A percentile compares a stretch with the other conserved stretches of the same genome.
Conservation (phyloP, 1,140 invertebrate genomes). For the Drosophila ogumai region DNA sequence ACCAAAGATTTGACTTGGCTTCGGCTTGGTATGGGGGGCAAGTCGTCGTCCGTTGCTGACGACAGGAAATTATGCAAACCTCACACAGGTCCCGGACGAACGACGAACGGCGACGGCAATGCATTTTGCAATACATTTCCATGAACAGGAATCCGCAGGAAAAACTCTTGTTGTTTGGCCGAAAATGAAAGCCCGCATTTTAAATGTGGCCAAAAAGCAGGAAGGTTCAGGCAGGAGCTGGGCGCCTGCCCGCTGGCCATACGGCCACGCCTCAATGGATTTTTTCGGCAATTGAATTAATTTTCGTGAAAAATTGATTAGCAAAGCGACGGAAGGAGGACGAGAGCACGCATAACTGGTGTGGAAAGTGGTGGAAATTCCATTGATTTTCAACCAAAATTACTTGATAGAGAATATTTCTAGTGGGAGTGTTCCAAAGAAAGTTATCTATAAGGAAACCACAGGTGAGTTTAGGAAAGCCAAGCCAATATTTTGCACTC, state of each 20-base stretch:
- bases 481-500: too few relatives aligned
- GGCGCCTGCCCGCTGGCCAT: constrained; percentile 53
- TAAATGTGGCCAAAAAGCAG: constrained; percentile 65
- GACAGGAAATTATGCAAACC: constrained; percentile 85
- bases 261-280: constrained; percentile 78
- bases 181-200: constrained; percentile 76
- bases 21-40: constrained; percentile 23
- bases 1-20: constrained; percentile 51
- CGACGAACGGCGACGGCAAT: constrained; percentile 29
- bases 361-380: neutral
- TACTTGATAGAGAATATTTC: neutral
- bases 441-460: neutral
- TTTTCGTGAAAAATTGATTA: constrained; percentile 84
- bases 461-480: too few relatives aligned
- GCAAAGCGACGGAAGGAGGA: constrained; percentile 6
- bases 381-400: constrained; percentile 8
- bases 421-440: neutral
- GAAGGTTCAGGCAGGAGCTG: neutral
- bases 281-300: constrained; percentile 85
- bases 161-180: constrained; percentile 52
- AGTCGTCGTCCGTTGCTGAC: constrained; percentile 62
- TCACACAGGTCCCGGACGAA: constrained; percentile 39
- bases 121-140: constrained; percentile 60
- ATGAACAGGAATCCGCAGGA: constrained; percentile 32
- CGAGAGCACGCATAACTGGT: neutral